Evolutionary conservation across 2,113 vertebrate species (phyloP).

Genomic region (Forbesichthys papilliferus): DNA sequence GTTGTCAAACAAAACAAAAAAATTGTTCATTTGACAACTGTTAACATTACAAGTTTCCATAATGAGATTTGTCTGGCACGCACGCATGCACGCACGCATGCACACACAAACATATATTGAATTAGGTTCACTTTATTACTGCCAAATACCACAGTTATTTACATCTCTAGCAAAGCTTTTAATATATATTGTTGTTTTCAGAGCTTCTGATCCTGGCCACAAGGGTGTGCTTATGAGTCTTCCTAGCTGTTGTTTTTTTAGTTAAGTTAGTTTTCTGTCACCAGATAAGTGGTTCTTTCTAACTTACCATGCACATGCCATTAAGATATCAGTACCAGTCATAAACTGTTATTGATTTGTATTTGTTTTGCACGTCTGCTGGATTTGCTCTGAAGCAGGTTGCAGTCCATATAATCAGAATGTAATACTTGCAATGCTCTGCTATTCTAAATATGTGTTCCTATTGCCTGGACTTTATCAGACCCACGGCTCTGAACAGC

Average conservation of each 20-base stretch:
- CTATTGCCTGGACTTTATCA: conserved; percentile 59
- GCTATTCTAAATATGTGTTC: conserved; percentile 43
- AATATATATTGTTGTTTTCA: conserved; percentile 32
- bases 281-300: background rate
- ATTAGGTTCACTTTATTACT: no score
- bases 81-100: no score
- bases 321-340: no score
- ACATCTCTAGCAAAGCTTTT: background rate
- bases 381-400: no score
- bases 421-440: conserved; percentile 7
- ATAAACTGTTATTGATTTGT: no score
- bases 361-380: no score
- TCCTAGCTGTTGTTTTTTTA: background rate
- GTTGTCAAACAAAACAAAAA: conserved; percentile 33
- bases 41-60: background rate
- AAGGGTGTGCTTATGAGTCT: conserved; percentile 56
- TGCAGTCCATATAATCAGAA: conserved; percentile 31
- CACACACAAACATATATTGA: no score
- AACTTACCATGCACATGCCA: background rate
- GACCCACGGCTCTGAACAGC: conserved; percentile 40
- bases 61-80: background rate
- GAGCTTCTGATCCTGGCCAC: conserved; percentile 48
- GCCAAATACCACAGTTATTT: background rate
- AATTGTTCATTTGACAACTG: conserved; percentile 13
- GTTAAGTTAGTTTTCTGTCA: background rate